These are phyloP conservation scores for Cantharis rustica DNA, from an alignment of 2,888 invertebrate species.

Conservation along the genomic window DNA sequence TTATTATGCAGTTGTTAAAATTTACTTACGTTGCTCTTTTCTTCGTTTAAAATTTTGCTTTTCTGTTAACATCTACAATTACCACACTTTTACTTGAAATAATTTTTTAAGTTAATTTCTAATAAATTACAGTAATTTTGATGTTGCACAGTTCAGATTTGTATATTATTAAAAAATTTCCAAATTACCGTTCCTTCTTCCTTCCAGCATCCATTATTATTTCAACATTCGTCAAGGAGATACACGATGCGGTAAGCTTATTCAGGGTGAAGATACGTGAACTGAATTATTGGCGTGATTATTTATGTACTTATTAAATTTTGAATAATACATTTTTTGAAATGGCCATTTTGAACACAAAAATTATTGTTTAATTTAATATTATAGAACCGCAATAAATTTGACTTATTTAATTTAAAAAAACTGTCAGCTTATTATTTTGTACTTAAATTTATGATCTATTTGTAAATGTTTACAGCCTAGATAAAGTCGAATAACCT, in stretches of 20 bases:
- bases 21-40: too few species aligned
- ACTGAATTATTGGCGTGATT: neutral
- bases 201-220: neutral
- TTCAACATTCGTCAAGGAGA: neutral
- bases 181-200: neutral
- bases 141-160: too few species aligned
- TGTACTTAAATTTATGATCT: conserved; percentile 29
- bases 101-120: too few species aligned
- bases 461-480: conserved; percentile 28
- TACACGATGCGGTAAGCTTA: neutral
- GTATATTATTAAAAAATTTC: too few species aligned
- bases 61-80: too few species aligned
- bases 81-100: too few species aligned
- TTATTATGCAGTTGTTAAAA: too few species aligned
- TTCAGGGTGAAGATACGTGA: neutral
- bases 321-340: neutral
- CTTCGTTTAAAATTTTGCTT: too few species aligned
- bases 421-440: conserved; percentile 26
- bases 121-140: too few species aligned
- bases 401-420: conserved; percentile 12
- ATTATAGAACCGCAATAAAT: neutral
- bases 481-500: conserved; percentile 22
- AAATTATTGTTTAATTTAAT: neutral
- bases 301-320: neutral
- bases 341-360: neutral